Evolutionary conservation across 2,797 vertebrate genomes (phyloP), one percentile per base, ranked within the genome.

Genomic region (Sternotherus odoratus): DNA sequence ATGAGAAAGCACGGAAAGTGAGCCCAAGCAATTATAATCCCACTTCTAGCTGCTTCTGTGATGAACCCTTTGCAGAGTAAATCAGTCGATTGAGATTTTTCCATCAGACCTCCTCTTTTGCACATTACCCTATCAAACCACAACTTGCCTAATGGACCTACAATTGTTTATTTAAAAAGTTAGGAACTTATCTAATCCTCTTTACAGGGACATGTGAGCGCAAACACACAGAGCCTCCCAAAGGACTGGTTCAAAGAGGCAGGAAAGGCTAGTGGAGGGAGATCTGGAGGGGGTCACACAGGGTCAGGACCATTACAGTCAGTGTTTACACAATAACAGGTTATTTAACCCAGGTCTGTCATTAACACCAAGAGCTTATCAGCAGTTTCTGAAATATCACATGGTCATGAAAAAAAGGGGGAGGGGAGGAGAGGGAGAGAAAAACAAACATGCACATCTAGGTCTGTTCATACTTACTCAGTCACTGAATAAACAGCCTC

Each of bases 401-500:
- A 72, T 30, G 11, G 39, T 83, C 48, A 3, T 9, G 24, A 87
- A 1, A 57, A 85, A 88, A 43, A 43, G 43, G 83, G 8, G 49
- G 33, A 77, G 49, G 79, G 46, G 23, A 19, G 53, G 36, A 57
- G 39, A 80, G 0, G 77, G 51, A 30, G 51, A 77, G 82, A 79
- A 82, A 78, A 93, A 51, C n/a, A n/a, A 60, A 53, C 79, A 77
- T 5, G 85, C 81, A 46, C 1, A 1, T 86, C 91, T 79, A 90
- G 17, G 80, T 56, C 86, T 56, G 4, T 80, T 92, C 48, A 15
- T 77, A 46, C 49, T 89, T 80, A 57, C 48, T 79, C n/a, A n/a
- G 33, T 72, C 66, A 36, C 6, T 50, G 48, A 94, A 95, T 77
- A 94, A 95, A 89, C 60, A 88, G 75, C 75, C 86, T 87, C 46